Conservation (phyloP, 2,113 vertebrate species). For the Chamaea fasciata region DNA sequence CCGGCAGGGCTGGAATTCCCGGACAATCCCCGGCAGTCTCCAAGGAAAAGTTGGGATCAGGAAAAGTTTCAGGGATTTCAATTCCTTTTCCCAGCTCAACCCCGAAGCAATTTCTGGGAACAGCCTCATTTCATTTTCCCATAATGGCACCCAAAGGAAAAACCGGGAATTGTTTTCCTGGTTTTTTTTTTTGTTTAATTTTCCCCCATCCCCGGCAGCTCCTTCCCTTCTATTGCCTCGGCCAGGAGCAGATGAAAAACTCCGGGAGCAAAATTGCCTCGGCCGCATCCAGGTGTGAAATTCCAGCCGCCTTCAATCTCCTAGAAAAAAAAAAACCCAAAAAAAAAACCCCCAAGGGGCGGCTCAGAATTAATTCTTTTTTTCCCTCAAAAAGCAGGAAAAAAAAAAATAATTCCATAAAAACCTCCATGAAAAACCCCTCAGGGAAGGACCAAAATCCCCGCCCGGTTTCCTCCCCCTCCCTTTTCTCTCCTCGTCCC, state of each 20-base stretch:
- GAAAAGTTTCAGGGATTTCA: too few relatives aligned
- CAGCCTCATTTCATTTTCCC: not conserved
- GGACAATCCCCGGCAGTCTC: too few relatives aligned
- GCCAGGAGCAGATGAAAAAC: not conserved
- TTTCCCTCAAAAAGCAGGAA: too few relatives aligned
- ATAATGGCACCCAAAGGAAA: not conserved
- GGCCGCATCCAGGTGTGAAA: not conserved
- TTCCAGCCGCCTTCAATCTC: accelerated
- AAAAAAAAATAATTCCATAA: too few relatives aligned
- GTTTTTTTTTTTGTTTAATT: too few relatives aligned
- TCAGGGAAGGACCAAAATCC: too few relatives aligned
- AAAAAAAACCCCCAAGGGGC: too few relatives aligned
- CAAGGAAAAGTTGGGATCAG: too few relatives aligned
- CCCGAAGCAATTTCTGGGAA: not conserved
- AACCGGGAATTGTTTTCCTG: accelerated
- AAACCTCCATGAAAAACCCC: too few relatives aligned
- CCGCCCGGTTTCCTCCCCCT: too few relatives aligned
- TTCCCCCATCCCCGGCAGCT: not conserved
- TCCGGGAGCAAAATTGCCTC: accelerated
- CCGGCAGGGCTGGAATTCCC: too few relatives aligned
- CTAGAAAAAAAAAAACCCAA: accelerated
- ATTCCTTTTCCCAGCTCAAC: not conserved
- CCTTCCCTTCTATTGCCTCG: not conserved
- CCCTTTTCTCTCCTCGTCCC: too few relatives aligned
- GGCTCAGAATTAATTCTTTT: not conserved